Base-by-base conservation (phyloP, 1,140 invertebrate species). In the Heliothis subflexa region DNA sequence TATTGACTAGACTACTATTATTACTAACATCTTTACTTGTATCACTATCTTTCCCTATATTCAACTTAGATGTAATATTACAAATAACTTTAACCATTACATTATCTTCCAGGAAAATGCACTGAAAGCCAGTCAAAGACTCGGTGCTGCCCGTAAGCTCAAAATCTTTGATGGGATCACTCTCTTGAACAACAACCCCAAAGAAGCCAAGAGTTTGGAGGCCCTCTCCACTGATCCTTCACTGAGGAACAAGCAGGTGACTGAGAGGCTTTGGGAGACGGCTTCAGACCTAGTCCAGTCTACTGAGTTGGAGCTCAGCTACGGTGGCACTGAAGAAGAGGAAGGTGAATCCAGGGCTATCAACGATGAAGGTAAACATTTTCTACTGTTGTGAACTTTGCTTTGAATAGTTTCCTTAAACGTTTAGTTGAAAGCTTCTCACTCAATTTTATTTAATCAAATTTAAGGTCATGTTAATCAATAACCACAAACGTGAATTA, bases 301-400 rank as follows among this genome's bases (percentile, higher is more conserved):
- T 40, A 87, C 87, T 57, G 93, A 94, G n/a, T 77, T 94, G 33
- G 92, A 94, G 50, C 52, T 93, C 1, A 93, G 88, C 80, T 91
- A 87, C 40, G 81, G 77, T 61, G 86, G 83, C 14, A 78, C 61
- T 64, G 84, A 83, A 40, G 88, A 84, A 16, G 89, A 89, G 9
- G 89, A 90, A 18, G 86, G 85, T 33, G 90, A 89, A 73, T 87
- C 88, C 7, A 90, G 91, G 66, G 82, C 91, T 78, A 78, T 94
- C 72, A 81, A 82, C 68, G 88, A 84, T 68, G 88, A 91, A 61
- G 89, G 92, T 93, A 81, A 11, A 25, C 25, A 10, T 11, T 13
- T 21, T n/a, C n/a, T n/a, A n/a, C n/a, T n/a, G n/a, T 14, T 16
- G 28, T 14, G 5, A 40, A 40, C 5, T 40, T 45, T 25, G 1